These are phyloP conservation scores for Hyles vespertilio DNA, from an alignment of 1,140 invertebrate genomes.

Conservation along the genomic window DNA sequence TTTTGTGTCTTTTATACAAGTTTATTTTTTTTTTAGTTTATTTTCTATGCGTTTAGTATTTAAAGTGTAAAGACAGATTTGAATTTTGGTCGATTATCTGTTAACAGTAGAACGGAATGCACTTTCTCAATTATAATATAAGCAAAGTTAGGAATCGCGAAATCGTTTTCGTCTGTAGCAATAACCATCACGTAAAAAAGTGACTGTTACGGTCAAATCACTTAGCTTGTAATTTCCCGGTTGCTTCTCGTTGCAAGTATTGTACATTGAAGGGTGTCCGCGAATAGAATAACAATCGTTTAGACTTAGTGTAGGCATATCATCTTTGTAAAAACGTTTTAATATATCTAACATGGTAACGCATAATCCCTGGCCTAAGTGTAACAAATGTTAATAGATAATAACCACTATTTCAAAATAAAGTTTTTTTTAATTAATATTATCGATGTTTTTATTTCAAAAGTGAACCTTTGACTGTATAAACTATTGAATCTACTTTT, in stretches of 20 bases:
- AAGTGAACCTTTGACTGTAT: background rate
- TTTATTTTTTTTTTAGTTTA: constrained; percentile 65
- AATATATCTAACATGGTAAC: constrained; percentile 49
- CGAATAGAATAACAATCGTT: constrained; percentile 17
- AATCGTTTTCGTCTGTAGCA: too few species aligned
- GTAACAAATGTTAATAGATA: constrained; percentile 74
- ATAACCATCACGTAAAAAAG: too few species aligned
- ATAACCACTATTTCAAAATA: constrained; percentile 74
- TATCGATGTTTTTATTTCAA: constrained; percentile 27
- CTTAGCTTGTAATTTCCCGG: too few species aligned
- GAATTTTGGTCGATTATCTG: constrained; percentile 72
- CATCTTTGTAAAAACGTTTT: constrained; percentile 64
- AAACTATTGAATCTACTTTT: too few species aligned
- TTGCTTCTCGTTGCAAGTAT: too few species aligned
- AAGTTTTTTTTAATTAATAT: constrained; percentile 66
- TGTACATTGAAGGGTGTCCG: too few species aligned
- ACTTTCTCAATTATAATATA: too few species aligned
- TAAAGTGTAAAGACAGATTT: constrained; percentile 49
- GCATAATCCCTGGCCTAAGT: constrained; percentile 67
- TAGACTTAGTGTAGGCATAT: constrained; percentile 61
- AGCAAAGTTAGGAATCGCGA: too few species aligned
- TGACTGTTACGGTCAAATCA: too few species aligned
- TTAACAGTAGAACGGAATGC: constrained; percentile 43
- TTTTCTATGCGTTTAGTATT: constrained; percentile 65
- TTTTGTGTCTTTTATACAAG: constrained; percentile 68